Conservation (phyloP, 2,888 invertebrate species). For the Dorcus parallelipipedus region DNA sequence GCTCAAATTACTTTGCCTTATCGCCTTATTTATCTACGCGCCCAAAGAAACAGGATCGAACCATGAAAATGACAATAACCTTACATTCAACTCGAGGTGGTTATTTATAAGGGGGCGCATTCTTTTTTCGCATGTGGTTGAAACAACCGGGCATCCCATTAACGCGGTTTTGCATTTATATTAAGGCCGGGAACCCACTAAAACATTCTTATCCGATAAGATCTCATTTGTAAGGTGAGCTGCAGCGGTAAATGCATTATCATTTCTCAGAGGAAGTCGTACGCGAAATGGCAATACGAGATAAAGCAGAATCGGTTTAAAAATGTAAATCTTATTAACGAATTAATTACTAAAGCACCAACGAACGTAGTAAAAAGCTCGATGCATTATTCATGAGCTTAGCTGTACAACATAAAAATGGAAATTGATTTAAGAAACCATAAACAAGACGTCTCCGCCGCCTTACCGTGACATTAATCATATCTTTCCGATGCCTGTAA, state of each 20-base stretch:
- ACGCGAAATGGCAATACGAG: background rate
- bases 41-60: too few relatives aligned
- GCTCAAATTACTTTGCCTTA: background rate
- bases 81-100: too few relatives aligned
- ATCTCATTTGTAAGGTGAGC: conserved; percentile 35
- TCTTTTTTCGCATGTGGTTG: too few relatives aligned
- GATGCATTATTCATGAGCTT: conserved; percentile 11
- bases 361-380: background rate
- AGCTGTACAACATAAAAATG: conserved; percentile 7
- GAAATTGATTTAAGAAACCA: conserved; percentile 14
- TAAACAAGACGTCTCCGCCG: conserved; percentile 12
- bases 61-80: too few relatives aligned
- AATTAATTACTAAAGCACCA: background rate
- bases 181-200: conserved; percentile 26
- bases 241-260: conserved; percentile 25
- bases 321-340: background rate
- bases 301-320: too few relatives aligned
- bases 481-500: background rate
- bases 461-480: conserved; percentile 8
- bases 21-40: background rate
- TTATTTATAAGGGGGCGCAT: too few relatives aligned
- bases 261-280: conserved; percentile 24
- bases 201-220: conserved; percentile 32
- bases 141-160: conserved; percentile 15
- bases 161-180: conserved; percentile 37